Evolutionary conservation across 1,140 invertebrate genomes (phyloP), one percentile per base, ranked within the genome.

Genomic region (Drosophila parvula): DNA sequence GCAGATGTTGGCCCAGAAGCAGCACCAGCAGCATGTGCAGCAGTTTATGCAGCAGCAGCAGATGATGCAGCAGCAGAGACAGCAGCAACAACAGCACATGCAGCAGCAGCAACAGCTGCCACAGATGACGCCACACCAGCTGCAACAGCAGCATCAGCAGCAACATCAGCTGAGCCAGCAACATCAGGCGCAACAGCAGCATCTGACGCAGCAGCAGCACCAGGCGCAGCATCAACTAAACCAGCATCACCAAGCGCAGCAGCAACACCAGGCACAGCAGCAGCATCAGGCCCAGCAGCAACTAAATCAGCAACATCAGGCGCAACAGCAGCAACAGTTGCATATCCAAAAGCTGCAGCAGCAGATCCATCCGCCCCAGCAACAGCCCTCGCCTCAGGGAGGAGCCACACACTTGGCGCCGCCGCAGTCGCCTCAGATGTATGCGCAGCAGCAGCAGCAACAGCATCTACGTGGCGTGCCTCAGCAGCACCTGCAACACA

Each of bases 1-100:
- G 4, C 85, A 84, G 30, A 57, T 81, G 70, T 47, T 90, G 59
- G 48, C 64, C 22, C 81, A 90, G 65, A 88, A 90, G 78, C 88
- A 82, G 12, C 85, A 79, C 36, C 75, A 78, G 18, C 82, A 90
- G 14, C 79, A 90, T 22, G 62, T 77, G 45, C 81, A 78, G 14
- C 74, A 82, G 50, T 75, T 60, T 14, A 74, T 88, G 55, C 84
- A 89, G 11, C 84, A 89, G 11, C 84, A 91, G 48, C 89, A 91
- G 30, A 78, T 78, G 62, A 44, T 81, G 9, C 67, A 84, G 10
- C 81, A 81, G 27, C 81, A 81, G 9, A 43, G 62, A 9, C 76
- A 78, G 22, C 81, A 85, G 32, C 78, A 71, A 32, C 74, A 74
- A 32, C 74, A 74, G 44, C 74, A 74, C 16, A 32, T 69, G n/a